Conservation (phyloP, 2,888 invertebrate species). For the Nephrotoma guestfalica region DNA sequence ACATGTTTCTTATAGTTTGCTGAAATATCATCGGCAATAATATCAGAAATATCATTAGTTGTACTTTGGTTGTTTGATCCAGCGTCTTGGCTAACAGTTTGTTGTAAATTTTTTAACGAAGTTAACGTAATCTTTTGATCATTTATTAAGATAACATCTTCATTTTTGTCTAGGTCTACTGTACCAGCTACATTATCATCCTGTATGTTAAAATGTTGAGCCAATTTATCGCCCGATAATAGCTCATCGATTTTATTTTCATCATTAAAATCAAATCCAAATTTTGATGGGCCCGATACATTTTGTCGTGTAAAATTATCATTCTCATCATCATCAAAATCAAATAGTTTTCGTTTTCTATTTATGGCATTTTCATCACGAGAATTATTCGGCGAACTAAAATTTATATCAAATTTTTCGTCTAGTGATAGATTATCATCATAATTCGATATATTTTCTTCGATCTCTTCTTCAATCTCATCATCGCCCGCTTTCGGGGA, state of each 20-base stretch:
- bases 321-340: constrained; percentile 13
- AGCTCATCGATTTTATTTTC: constrained; percentile 25
- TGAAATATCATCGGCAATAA: constrained; percentile 21
- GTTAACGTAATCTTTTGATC: constrained; percentile 11
- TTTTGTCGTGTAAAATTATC: neutral
- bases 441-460: constrained; percentile 22
- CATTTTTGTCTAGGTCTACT: neutral
- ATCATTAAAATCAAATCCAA: constrained; percentile 1
- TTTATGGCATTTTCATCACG: constrained; percentile 1
- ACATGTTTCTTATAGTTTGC: neutral
- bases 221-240: constrained; percentile 26
- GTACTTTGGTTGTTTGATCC: constrained; percentile 28
- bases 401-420: constrained; percentile 6
- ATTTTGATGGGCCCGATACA: neutral
- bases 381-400: neutral
- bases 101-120: constrained; percentile 9
- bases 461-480: constrained; percentile 29
- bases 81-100: constrained; percentile 8
- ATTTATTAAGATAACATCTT: constrained; percentile 12
- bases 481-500: neutral
- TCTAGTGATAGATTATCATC: constrained; percentile 10
- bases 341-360: constrained; percentile 13
- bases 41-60: constrained; percentile 29
- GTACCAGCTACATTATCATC: neutral
- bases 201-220: constrained; percentile 24